These are phyloP conservation scores for Phoxinus dragarum DNA, from an alignment of 2,797 vertebrate species.

Conservation along the genomic window DNA sequence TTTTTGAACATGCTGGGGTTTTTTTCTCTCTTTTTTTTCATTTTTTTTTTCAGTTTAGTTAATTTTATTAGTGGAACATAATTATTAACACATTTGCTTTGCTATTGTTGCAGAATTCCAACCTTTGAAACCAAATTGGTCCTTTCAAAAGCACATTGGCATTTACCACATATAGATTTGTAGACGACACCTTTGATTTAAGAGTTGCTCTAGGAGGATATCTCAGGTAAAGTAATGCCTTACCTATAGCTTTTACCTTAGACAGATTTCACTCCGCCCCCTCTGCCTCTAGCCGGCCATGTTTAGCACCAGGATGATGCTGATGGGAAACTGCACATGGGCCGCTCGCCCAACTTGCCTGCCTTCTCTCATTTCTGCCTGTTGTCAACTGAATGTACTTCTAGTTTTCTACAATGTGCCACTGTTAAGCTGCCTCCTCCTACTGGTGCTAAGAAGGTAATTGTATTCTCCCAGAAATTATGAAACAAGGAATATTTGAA, in stretches of 20 bases:
- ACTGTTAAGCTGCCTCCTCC: constrained; percentile 94
- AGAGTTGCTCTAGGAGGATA: constrained; percentile 28
- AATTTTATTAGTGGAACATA: not conserved
- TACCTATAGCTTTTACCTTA: constrained; percentile 47
- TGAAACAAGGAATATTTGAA: constrained; percentile 80
- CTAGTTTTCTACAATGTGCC: constrained; percentile 88
- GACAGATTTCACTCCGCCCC: constrained; percentile 67
- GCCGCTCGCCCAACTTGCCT: constrained; percentile 79
- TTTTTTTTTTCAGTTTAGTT: not conserved
- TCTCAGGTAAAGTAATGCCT: constrained; percentile 49
- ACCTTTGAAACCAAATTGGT: constrained; percentile 17
- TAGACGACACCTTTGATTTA: constrained; percentile 22
- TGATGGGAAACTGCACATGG: constrained; percentile 80
- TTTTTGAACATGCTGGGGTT: not conserved
- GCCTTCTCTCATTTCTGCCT: constrained; percentile 91
- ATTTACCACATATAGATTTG: not conserved
- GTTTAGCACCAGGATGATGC: constrained; percentile 81
- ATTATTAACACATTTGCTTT: not conserved
- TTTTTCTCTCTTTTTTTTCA: not conserved
- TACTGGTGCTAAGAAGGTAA: constrained; percentile 94
- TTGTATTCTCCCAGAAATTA: constrained; percentile 76
- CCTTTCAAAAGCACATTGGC: constrained; percentile 17
- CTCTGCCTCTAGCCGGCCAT: constrained; percentile 77
- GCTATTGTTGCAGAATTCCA: not conserved
- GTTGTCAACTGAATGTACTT: constrained; percentile 98